Conservation (phyloP, 2,797 vertebrate genomes). For the Helarctos malayanus region DNA sequence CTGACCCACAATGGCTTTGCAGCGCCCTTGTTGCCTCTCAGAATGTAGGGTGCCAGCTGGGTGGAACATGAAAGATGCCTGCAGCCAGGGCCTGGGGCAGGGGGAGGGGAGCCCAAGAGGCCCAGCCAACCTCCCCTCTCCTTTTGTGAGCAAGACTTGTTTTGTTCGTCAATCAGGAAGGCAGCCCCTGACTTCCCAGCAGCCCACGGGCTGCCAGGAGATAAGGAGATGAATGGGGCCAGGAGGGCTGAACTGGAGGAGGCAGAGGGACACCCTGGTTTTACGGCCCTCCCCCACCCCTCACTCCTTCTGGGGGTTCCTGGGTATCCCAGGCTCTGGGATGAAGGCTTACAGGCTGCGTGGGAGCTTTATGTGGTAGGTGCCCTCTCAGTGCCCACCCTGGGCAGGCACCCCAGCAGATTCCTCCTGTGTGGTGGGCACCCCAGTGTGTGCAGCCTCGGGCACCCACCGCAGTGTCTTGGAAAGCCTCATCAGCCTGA, state of each 20-base stretch:
- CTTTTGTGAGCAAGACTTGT: constrained; percentile 84
- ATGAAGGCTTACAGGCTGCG: background rate
- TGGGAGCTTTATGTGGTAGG: constrained; percentile 39
- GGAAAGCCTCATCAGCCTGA: constrained; percentile 75
- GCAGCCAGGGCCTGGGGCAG: constrained; percentile 66
- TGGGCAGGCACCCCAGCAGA: constrained; percentile 11
- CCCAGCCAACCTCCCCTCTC: constrained; percentile 84
- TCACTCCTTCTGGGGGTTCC: constrained; percentile 53
- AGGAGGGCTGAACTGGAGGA: constrained; percentile 79
- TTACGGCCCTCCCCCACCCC: constrained; percentile 72
- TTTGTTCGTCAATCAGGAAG: constrained; percentile 89
- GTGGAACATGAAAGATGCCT: constrained; percentile 79
- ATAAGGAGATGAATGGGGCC: constrained; percentile 87
- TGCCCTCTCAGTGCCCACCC: constrained; percentile 72
- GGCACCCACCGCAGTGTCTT: constrained; percentile 56
- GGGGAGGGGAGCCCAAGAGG: constrained; percentile 78
- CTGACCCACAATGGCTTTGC: constrained; percentile 80
- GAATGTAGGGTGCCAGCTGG: constrained; percentile 84
- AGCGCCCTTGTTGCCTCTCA: constrained; percentile 76
- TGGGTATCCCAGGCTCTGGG: background rate
- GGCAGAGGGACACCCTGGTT: constrained; percentile 69
- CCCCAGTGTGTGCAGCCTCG: background rate
- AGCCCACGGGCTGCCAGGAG: constrained; percentile 86
- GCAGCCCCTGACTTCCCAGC: constrained; percentile 87
- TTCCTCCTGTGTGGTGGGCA: background rate